phyloP scores from a whole-genome alignment of 2,888 invertebrate species.

The Lasioglossum villosulum region DNA sequence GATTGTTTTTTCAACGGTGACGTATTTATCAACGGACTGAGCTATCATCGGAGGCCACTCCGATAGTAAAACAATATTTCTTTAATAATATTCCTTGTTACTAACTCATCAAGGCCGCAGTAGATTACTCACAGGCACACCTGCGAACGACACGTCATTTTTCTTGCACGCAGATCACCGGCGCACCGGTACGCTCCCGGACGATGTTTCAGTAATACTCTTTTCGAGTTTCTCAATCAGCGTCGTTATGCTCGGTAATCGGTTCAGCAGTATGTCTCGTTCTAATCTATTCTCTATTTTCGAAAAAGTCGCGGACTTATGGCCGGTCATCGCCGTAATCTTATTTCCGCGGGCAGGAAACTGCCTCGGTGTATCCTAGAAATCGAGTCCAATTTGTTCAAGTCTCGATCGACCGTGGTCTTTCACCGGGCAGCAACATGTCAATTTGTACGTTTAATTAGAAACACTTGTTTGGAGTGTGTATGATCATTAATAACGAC shows the following conservation, averaged over 20 bases:
- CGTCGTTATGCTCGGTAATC: conserved; percentile 8
- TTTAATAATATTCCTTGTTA: conserved; percentile 11
- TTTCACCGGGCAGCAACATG: conserved; percentile 16
- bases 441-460: conserved; percentile 39
- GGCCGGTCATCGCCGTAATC: background rate
- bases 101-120: background rate
- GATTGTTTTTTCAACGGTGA: conserved; percentile 4
- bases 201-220: conserved; percentile 2
- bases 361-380: conserved; percentile 28
- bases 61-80: conserved; percentile 2
- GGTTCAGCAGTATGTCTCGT: background rate
- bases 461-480: conserved; percentile 30
- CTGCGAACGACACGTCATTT: conserved; percentile 5
- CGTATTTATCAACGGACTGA: background rate
- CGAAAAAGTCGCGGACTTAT: background rate
- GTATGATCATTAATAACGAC: conserved; percentile 55
- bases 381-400: conserved; percentile 55
- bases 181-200: background rate
- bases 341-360: conserved; percentile 5
- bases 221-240: conserved; percentile 2
- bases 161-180: background rate
- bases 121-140: conserved; percentile 8
- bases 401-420: conserved; percentile 44
- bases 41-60: background rate
- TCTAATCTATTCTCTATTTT: background rate